Conservation (phyloP, 2,888 invertebrate species). For the Parnassius apollo region DNA sequence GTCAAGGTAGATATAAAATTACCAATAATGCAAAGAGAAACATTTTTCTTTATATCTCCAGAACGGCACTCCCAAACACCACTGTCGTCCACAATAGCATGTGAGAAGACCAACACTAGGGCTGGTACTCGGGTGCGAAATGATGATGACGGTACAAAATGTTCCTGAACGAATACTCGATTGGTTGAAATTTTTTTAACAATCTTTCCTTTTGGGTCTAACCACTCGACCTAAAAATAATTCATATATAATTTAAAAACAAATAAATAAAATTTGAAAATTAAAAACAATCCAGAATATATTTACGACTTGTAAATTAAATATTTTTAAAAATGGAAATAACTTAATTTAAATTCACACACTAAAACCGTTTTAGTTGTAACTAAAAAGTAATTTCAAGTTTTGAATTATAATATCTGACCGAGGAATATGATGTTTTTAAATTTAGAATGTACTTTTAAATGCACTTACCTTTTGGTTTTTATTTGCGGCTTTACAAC, state of each 20-base stretch:
- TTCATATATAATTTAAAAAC: too few species aligned
- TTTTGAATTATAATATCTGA: too few species aligned
- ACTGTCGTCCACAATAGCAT: slow-evolving; percentile 48
- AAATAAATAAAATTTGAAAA: too few species aligned
- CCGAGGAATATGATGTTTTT: too few species aligned
- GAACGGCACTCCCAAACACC: slow-evolving; percentile 59
- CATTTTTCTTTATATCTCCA: slow-evolving; percentile 41
- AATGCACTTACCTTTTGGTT: slow-evolving; percentile 52
- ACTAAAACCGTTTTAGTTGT: too few species aligned
- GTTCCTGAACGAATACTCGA: slow-evolving; percentile 55
- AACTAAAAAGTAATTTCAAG: too few species aligned
- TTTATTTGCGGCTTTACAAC: slow-evolving; percentile 51
- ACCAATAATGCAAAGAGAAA: slow-evolving; percentile 61
- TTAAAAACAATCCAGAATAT: too few species aligned
- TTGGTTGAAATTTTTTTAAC: slow-evolving; percentile 44
- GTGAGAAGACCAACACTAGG: slow-evolving; percentile 46
- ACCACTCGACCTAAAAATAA: slow-evolving; percentile 57
- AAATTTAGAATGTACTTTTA: too few species aligned
- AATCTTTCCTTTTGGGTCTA: slow-evolving; percentile 47
- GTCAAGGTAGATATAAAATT: not conserved
- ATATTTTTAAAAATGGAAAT: too few species aligned
- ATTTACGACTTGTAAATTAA: too few species aligned
- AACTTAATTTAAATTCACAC: too few species aligned
- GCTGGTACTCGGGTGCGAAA: slow-evolving; percentile 43
- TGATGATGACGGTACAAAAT: slow-evolving; percentile 39